Base-by-base conservation (phyloP, 1,140 invertebrate species). In the Phortica variegata region DNA sequence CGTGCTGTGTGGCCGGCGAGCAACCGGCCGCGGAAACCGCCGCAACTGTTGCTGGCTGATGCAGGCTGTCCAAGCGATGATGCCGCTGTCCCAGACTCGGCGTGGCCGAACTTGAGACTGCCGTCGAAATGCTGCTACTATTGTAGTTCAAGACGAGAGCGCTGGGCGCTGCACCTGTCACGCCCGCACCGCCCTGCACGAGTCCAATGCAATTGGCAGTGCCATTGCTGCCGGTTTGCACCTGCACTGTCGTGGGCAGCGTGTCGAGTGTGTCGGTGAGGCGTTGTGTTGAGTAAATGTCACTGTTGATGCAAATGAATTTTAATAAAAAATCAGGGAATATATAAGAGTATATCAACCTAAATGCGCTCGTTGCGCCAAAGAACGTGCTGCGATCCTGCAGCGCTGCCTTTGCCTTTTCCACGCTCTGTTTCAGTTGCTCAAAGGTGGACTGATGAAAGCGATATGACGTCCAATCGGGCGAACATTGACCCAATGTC, bases 381-480 rank as follows among this genome's bases (percentile, higher is more conserved):
- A 76, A 73, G 50, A 76, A 77, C 40, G 52, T 61, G 39, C 63
- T 75, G 20, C 75, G 66, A 72, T 83, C 83, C 72, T 85, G 84
- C 34, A 91, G 77, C 0, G 88, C 90, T 6, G 90, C 89, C 70
- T 93, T 93, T 9, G 90, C 89, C 73, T 91, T 91, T 69, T 91
- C 89, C 18, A 91, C 89, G 59, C 88, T 90, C 65, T 93, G 89
- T 60, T 91, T 93, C 15, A 91, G 79, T 68, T 91, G 89, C 69
- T 91, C 89, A 78, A 91, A 91, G 10, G 90, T 91, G 50, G 85
- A 87, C 47, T 86, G 85, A 71, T 87, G 85, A 44, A 89, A 85
- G 37, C 86, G 79, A 70, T 88, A 88, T 8, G 85, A 83, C 0
- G 85, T 82, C 85, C 86, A 87, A 65, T 87, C 86, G 40, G 82